Base-by-base conservation (phyloP, 1,140 invertebrate genomes). In the Drosophila carrolli region DNA sequence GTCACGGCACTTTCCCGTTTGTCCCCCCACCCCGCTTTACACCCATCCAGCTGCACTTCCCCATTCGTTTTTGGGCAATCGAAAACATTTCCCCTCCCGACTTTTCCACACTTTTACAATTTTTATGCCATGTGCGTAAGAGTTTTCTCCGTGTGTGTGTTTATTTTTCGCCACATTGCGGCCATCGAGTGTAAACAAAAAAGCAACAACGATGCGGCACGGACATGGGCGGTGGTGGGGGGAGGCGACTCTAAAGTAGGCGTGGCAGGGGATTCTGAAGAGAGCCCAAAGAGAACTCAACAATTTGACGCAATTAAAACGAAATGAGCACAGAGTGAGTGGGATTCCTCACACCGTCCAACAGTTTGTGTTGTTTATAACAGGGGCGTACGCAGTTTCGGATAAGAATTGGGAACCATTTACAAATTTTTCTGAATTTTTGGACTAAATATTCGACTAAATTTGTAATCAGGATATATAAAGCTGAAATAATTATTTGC, bases 121-220 rank as follows among this genome's bases (percentile, higher is more conserved):
- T 71, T 73, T 58, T 44, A 16, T 74, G 58, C 57, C 68, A 72
- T 67, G 73, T 75, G 66, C 54, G 44, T 48, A 50, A 48, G 44
- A 72, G 65, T 66, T 68, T 68, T 67, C 65, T 65, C 16, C 29
- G 44, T 57, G 54, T 66, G 68, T 48, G 62, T 77, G 63, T 77
- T 77, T 77, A 76, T 76, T 77, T 77, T 88, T 76, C 67, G 83
- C 79, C 83, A 83, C 77, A 77, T 77, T 77, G 74, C 74, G 74
- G 75, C 74, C 58, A 54, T 68, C 38, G 74, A 68, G 56, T 77
- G 58, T 77, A 77, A 77, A 77, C 75, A 77, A 77, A 75, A 77
- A 77, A 53, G 55, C 35, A 53, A 55, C 29, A 54, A 16, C 9
- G 16, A 63, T 29, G n/a, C 27, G 47, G 27, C 27, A 38, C 23